phyloP scores from a whole-genome alignment of 1,140 invertebrate species.

The Dendroctonus ponderosae region DNA sequence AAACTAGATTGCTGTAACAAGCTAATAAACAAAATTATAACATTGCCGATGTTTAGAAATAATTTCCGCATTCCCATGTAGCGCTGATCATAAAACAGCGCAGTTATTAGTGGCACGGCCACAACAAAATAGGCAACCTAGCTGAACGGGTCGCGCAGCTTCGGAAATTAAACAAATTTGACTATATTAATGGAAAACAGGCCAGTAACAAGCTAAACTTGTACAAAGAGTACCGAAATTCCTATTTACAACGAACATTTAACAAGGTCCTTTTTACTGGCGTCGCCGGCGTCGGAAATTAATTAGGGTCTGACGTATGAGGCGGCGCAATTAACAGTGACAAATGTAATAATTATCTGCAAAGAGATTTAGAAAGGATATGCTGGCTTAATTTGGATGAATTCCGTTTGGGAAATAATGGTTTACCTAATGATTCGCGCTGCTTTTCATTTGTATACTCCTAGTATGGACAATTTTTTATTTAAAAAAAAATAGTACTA shows the following conservation, averaged over 20 bases:
- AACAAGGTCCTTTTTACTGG: slow-evolving; percentile 24
- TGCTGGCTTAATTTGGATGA: slow-evolving; percentile 8
- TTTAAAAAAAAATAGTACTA: too few relatives aligned
- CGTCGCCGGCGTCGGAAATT: slow-evolving; percentile 12
- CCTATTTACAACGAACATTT: slow-evolving; percentile 20
- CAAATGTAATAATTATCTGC: slow-evolving; percentile 28
- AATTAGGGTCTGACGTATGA: slow-evolving; percentile 27
- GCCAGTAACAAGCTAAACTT: slow-evolving; percentile 2
- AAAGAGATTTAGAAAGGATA: slow-evolving; percentile 19
- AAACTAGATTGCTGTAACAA: too few relatives aligned
- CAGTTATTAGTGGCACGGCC: too few relatives aligned
- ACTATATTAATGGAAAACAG: not conserved
- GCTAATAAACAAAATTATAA: too few relatives aligned
- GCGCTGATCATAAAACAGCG: too few relatives aligned
- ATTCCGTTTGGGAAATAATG: slow-evolving; percentile 3
- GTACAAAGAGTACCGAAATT: slow-evolving; percentile 10
- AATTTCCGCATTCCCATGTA: too few relatives aligned
- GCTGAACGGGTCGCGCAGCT: too few relatives aligned
- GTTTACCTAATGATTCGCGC: not conserved
- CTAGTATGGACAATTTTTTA: too few relatives aligned
- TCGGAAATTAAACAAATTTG: too few relatives aligned
- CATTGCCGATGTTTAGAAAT: too few relatives aligned
- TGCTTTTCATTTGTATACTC: too few relatives aligned
- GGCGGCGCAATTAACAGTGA: slow-evolving; percentile 25
- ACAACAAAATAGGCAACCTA: too few relatives aligned